These are phyloP conservation scores for Pelodiscus sinensis DNA, from an alignment of 2,113 vertebrate species.

Conservation along the genomic window DNA sequence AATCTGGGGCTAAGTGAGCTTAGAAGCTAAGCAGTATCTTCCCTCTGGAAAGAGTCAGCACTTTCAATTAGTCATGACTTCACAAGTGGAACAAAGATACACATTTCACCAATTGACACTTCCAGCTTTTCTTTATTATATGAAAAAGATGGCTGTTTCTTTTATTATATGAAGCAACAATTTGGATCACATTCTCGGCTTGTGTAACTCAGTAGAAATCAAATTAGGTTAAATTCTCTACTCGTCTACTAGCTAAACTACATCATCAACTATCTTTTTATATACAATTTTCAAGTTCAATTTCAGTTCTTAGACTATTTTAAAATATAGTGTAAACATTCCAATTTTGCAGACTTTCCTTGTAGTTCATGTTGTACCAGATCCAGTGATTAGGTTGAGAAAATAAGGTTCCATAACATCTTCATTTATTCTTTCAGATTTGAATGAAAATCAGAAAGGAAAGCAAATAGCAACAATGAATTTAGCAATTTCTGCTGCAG, in stretches of 20 bases:
- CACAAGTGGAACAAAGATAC: background rate
- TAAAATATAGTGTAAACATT: background rate
- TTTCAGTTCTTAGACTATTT: background rate
- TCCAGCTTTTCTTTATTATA: background rate
- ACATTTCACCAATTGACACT: background rate
- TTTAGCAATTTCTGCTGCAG: background rate
- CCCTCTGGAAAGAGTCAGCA: background rate
- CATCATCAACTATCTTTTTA: background rate
- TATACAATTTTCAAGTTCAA: background rate
- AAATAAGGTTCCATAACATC: background rate
- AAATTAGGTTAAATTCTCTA: background rate
- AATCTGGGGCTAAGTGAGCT: background rate
- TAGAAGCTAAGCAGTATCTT: background rate
- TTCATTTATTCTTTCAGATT: background rate
- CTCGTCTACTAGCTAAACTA: background rate
- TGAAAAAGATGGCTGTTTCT: background rate
- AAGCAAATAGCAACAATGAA: background rate
- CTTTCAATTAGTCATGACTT: background rate
- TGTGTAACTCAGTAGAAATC: background rate
- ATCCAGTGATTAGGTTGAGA: background rate
- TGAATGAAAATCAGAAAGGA: background rate
- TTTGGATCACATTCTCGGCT: background rate
- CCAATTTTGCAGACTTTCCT: accelerated
- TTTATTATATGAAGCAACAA: background rate
- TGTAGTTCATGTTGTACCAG: background rate